Evolutionary conservation across 2,888 invertebrate genomes (phyloP), one percentile per base, ranked within the genome.

Genomic region (Tachina fera): DNA sequence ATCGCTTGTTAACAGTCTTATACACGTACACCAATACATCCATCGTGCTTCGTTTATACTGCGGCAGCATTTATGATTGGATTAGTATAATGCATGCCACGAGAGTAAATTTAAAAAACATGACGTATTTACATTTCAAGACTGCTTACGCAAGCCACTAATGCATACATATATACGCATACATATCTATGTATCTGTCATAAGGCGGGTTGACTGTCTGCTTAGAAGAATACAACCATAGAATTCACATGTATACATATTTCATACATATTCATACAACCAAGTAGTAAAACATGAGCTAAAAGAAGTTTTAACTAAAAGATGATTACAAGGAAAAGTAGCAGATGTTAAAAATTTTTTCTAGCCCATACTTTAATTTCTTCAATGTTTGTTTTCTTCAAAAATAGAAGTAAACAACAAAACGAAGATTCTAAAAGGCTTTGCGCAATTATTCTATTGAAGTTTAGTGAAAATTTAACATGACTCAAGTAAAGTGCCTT

Each of bases 291-390:
- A 61, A 16, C 4, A 68, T 43, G 39, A 39, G 31, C 11, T 51
- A 58, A 65, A 58, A 60, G 13, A 58, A 76, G 49, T 51, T 68
- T 49, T 19, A 61, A 43, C 13, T 65, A 16, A 41, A 49, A 49
- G 31, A 76, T 31, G 56, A 76, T 76, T 82, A 58, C 51, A 56
- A 31, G 68, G 56, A 47, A 81, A 80, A 53, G 74, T 80, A 71
- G 75, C 86, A 87, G 87, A 86, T 83, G 86, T 76, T n/a, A 71
- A 67, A 80, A 84, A 84, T 87, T 63, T 51, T 45, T 58, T 53
- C 10, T 41, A 49, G 6, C 53, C 31, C 68, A 70, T 53, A 49
- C 68, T 41, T 61, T 41, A 41, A 70, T 67, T 39, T 71, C 53
- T 31, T 9, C 22, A 47, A 19, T 51, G 72, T 63, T 68, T 51